Conservation (phyloP, 1,140 invertebrate species). For the Drosophila elegans region DNA sequence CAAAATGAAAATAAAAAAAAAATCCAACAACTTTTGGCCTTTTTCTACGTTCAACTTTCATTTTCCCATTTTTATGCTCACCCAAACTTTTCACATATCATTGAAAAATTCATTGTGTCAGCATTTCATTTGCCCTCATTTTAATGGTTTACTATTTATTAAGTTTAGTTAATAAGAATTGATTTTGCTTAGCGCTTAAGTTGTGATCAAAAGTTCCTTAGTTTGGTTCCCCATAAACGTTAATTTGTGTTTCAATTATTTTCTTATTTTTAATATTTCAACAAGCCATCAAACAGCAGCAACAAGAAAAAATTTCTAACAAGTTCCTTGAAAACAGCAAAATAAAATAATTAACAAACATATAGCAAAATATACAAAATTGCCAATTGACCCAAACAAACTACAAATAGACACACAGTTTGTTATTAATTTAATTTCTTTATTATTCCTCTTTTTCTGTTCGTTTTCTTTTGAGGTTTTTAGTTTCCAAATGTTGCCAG, state of each 20-base stretch:
- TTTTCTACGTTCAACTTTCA: constrained; percentile 33
- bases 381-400: constrained; percentile 28
- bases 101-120: constrained; percentile 51
- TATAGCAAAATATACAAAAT: constrained; percentile 73
- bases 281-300: constrained; percentile 72
- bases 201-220: constrained; percentile 84
- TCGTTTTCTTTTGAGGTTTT: constrained; percentile 30
- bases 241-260: constrained; percentile 65
- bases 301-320: constrained; percentile 71
- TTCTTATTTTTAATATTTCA: constrained; percentile 63
- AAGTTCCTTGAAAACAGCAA: constrained; percentile 72
- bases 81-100: constrained; percentile 38
- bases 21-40: constrained; percentile 60
- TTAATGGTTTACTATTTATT: constrained; percentile 33
- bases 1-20: constrained; percentile 65
- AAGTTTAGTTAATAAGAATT: constrained; percentile 59
- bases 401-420: constrained; percentile 28
- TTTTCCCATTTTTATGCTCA: constrained; percentile 18
- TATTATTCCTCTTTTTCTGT: constrained; percentile 40
- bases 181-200: constrained; percentile 63
- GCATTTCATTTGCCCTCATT: constrained; percentile 40
- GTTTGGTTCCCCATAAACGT: constrained; percentile 70
- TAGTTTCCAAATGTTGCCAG: constrained; percentile 39
- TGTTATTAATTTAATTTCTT: constrained; percentile 11
- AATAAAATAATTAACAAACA: constrained; percentile 41